A percentile compares a stretch with the other conserved stretches of the same genome.
Evolutionary conservation across 2,797 vertebrate species (phyloP).

Genomic region (Platyrinchus mystaceus): DNA sequence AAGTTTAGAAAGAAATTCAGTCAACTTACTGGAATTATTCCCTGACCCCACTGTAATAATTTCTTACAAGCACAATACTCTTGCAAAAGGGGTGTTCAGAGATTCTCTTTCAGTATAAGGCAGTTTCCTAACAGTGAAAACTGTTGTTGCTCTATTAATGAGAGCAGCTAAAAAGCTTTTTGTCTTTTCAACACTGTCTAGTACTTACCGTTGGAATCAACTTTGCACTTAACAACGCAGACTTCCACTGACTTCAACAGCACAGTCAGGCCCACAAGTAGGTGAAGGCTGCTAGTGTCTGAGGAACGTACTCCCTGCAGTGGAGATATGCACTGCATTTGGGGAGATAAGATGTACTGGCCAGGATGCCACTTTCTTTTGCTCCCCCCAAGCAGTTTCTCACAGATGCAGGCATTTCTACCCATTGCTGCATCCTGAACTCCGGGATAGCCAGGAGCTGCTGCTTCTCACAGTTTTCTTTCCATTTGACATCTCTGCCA

Average conservation of each 20-base stretch:
- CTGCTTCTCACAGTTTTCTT: neutral
- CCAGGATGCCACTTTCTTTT: neutral
- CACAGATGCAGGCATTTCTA: neutral
- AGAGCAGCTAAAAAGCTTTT: neutral
- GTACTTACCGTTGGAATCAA: neutral
- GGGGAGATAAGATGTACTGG: neutral
- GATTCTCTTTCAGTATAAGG: neutral
- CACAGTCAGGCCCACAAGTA: neutral
- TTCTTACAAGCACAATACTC: neutral
- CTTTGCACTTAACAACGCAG: neutral
- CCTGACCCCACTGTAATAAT: neutral
- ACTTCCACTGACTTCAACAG: neutral
- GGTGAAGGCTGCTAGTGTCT: neutral
- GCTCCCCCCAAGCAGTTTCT: neutral
- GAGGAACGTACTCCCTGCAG: neutral
- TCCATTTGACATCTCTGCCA: neutral
- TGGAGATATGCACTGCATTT: neutral
- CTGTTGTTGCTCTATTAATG: neutral
- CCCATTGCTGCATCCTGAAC: neutral
- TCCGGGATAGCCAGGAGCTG: neutral
- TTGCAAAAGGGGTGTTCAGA: neutral
- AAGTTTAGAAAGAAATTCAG: constrained; percentile 30
- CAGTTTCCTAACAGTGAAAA: neutral
- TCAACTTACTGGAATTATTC: neutral
- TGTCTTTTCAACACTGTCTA: neutral